A percentile compares a stretch with the other conserved stretches of the same genome.
Evolutionary conservation across 2,888 invertebrate genomes (phyloP).

Genomic region (Stratiomys singularior): DNA sequence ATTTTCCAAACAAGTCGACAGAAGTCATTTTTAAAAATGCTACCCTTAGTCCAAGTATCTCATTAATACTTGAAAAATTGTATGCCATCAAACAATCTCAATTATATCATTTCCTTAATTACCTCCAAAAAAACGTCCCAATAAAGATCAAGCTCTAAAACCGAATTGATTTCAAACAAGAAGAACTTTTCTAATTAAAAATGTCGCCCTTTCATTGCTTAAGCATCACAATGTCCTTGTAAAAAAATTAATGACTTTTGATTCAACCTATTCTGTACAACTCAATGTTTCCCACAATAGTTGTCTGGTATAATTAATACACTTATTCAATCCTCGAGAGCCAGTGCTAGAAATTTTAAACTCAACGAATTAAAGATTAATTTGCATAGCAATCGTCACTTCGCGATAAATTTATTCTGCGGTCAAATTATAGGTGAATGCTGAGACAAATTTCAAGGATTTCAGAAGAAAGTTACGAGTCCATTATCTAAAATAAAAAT

Average conservation of each 20-base stretch:
- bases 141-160: neutral
- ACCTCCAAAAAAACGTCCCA: neutral
- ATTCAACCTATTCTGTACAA: neutral
- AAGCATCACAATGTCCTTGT: no score
- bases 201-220: neutral
- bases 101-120: constrained; percentile 19
- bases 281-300: neutral
- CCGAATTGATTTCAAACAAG: neutral
- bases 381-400: neutral
- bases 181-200: constrained; percentile 18
- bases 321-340: neutral
- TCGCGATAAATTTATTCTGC: constrained; percentile 9
- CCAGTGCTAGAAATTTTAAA: neutral
- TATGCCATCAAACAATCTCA: neutral
- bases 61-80: neutral
- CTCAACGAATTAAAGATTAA: neutral
- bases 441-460: no score
- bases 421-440: no score
- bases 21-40: no score
- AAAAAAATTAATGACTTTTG: constrained; percentile 5
- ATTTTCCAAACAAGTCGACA: no score
- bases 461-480: no score
- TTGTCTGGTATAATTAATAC: constrained; percentile 1
- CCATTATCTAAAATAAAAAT: no score
- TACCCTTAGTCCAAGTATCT: neutral